phyloP scores from a whole-genome alignment of 2,888 invertebrate species.

The Choristoneura rosaceana region DNA sequence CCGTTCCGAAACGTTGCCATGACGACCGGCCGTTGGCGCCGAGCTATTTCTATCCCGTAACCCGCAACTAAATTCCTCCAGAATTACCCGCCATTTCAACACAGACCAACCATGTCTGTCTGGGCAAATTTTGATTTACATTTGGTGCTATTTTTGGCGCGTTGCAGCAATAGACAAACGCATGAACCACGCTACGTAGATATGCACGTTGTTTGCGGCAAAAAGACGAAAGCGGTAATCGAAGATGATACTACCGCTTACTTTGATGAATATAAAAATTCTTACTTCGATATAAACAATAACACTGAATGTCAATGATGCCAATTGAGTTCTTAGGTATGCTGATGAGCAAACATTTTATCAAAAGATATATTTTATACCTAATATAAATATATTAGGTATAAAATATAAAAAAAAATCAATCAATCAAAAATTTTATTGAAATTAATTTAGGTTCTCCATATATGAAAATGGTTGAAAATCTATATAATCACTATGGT shows the following conservation, averaged over 20 bases:
- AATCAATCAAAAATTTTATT: too few relatives aligned
- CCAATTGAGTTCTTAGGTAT: too few relatives aligned
- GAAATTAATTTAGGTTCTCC: too few relatives aligned
- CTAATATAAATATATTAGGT: too few relatives aligned
- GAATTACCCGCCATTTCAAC: conserved; percentile 33
- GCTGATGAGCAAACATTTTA: too few relatives aligned
- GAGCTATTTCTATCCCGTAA: conserved; percentile 38
- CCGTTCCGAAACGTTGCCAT: not conserved
- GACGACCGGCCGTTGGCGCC: conserved; percentile 4
- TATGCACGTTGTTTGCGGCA: not conserved
- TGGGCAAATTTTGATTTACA: conserved; percentile 16
- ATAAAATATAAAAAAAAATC: too few relatives aligned
- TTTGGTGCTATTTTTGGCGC: not conserved
- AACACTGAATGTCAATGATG: too few relatives aligned
- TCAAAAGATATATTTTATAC: too few relatives aligned
- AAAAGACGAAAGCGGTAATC: not conserved
- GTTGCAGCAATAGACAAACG: not conserved
- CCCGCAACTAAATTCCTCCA: conserved; percentile 35
- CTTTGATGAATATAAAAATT: too few relatives aligned
- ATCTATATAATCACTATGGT: too few relatives aligned
- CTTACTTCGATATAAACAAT: too few relatives aligned
- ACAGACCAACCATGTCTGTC: conserved; percentile 12
- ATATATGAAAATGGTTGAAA: too few relatives aligned
- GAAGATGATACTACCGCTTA: not conserved
- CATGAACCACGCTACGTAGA: not conserved